These are phyloP conservation scores for Arctopsyche grandis DNA, from an alignment of 1,140 invertebrate species.

Conservation along the genomic window DNA sequence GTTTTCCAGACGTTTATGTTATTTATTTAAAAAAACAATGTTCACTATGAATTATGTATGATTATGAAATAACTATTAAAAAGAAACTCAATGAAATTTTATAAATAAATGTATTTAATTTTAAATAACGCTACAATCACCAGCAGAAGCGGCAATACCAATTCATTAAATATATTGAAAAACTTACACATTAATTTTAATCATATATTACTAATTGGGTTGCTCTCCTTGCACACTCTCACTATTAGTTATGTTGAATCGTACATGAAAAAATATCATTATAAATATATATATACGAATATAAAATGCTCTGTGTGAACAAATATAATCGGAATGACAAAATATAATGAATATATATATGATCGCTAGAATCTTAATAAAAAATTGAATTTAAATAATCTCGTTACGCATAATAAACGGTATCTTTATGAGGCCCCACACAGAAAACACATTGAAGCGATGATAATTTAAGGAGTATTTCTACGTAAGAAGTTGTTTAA, in stretches of 20 bases:
- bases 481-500: slow-evolving; percentile 73
- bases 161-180: slow-evolving; percentile 44
- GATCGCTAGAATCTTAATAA: too few species aligned
- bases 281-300: background rate
- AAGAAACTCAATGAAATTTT: background rate
- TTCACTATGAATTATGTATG: too few species aligned
- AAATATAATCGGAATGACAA: background rate
- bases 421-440: slow-evolving; percentile 45
- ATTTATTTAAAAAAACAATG: too few species aligned
- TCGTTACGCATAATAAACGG: slow-evolving; percentile 11
- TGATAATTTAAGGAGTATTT: slow-evolving; percentile 35
- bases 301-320: background rate
- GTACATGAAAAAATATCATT: slow-evolving; percentile 17
- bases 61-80: background rate
- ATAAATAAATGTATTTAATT: slow-evolving; percentile 45
- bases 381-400: too few species aligned
- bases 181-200: slow-evolving; percentile 43
- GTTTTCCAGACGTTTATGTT: too few species aligned
- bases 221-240: slow-evolving; percentile 21
- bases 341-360: background rate
- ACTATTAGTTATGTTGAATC: background rate
- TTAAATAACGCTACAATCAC: slow-evolving; percentile 46
- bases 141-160: slow-evolving; percentile 43
- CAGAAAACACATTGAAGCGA: slow-evolving; percentile 43
- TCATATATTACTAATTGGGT: slow-evolving; percentile 31